Conservation (phyloP, 2,797 vertebrate species). For the Taeniopygia guttata region DNA sequence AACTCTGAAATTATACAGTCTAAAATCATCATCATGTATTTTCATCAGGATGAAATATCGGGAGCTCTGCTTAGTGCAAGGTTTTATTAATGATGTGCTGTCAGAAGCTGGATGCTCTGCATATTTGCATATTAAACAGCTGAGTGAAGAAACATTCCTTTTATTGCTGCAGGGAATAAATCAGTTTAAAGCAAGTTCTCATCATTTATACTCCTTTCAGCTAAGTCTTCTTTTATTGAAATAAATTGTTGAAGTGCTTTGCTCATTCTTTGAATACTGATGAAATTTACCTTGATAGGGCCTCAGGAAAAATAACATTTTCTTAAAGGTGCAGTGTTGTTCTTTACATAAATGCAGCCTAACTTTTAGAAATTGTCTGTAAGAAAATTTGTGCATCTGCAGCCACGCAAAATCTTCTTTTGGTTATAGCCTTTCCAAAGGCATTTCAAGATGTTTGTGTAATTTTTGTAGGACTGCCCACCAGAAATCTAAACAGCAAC, state of each 20-base stretch:
- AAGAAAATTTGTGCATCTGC: conserved; percentile 36
- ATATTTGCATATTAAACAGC: conserved; percentile 99
- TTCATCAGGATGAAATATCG: conserved; percentile 99
- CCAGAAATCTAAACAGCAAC: background rate
- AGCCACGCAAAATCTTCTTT: background rate
- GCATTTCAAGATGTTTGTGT: background rate
- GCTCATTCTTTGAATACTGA: conserved; percentile 88
- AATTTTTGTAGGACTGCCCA: background rate
- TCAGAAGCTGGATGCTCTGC: conserved; percentile 99
- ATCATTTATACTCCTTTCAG: conserved; percentile 97
- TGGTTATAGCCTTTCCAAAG: background rate
- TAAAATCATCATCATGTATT: conserved; percentile 99
- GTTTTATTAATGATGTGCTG: conserved; percentile 99
- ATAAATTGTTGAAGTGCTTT: conserved; percentile 91
- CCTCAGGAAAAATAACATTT: conserved; percentile 80
- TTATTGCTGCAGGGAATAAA: conserved; percentile 99
- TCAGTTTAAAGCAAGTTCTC: conserved; percentile 99
- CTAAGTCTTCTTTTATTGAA: conserved; percentile 94
- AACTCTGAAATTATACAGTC: conserved; percentile 93
- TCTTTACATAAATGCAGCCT: conserved; percentile 34
- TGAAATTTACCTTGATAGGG: conserved; percentile 88
- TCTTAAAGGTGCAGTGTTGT: conserved; percentile 79
- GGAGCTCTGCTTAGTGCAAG: conserved; percentile 92
- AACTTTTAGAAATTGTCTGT: conserved; percentile 55
- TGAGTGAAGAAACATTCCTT: conserved; percentile 94